These are phyloP conservation scores for Lapara coniferarum DNA, from an alignment of 2,888 invertebrate genomes.

Conservation along the genomic window DNA sequence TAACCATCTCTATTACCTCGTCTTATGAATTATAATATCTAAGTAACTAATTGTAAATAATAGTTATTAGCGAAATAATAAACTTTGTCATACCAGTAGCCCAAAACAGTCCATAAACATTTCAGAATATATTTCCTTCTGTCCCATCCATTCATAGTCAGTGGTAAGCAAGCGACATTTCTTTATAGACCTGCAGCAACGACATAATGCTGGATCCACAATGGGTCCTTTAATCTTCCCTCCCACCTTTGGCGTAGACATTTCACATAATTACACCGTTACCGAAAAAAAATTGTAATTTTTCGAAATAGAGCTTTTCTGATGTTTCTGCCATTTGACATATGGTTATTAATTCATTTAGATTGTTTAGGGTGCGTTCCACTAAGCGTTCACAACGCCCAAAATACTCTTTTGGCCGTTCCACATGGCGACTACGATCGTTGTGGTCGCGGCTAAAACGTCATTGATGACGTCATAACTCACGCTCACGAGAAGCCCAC, in stretches of 20 bases:
- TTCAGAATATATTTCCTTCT: constrained; percentile 72
- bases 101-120: constrained; percentile 79
- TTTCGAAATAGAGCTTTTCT: not conserved
- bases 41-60: not conserved
- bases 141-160: constrained; percentile 69
- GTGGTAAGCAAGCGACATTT: constrained; percentile 69
- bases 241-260: constrained; percentile 43
- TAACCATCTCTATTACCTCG: not conserved
- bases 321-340: not conserved
- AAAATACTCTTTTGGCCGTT: no score
- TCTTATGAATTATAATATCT: not conserved
- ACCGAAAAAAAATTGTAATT: not conserved
- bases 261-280: constrained; percentile 31
- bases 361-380: no score
- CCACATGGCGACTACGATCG: no score
- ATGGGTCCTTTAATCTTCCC: constrained; percentile 62
- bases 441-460: no score
- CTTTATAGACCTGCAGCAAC: constrained; percentile 74
- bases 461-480: no score
- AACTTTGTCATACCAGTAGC: constrained; percentile 60
- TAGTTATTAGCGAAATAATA: not conserved
- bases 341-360: no score
- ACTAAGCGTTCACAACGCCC: no score
- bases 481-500: no score
- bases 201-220: constrained; percentile 69